Conservation (phyloP, 2,113 vertebrate species). For the Fukomys damarensis region DNA sequence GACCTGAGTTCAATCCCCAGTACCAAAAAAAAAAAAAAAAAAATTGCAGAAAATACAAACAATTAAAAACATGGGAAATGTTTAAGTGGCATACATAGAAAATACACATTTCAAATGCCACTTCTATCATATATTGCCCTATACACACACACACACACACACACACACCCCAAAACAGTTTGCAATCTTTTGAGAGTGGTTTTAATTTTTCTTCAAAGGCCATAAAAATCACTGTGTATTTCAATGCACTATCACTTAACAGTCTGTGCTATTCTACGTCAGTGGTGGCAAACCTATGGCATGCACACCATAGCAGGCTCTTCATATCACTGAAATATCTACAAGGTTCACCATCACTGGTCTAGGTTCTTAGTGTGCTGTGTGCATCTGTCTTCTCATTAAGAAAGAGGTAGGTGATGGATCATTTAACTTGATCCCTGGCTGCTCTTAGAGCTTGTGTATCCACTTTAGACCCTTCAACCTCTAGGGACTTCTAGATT, state of each 20-base stretch:
- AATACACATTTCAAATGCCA: not conserved
- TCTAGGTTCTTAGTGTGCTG: not conserved
- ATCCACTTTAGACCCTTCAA: conserved; percentile 27
- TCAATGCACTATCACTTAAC: not conserved
- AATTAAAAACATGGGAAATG: not conserved
- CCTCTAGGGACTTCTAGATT: conserved; percentile 12
- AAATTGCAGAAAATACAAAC: not conserved
- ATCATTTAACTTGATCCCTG: conserved; percentile 37
- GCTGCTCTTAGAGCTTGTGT: not conserved
- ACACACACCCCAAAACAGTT: not conserved
- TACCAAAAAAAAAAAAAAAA: too few relatives aligned
- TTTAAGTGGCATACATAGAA: not conserved
- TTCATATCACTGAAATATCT: not conserved
- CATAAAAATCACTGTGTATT: not conserved
- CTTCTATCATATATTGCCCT: not conserved
- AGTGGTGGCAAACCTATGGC: not conserved
- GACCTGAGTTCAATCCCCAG: too few relatives aligned
- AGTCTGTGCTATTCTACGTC: not conserved
- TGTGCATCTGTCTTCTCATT: conserved; percentile 31
- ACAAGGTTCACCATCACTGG: not conserved
- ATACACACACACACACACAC: not conserved
- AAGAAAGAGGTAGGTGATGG: not conserved
- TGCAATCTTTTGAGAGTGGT: not conserved
- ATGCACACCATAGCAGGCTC: not conserved
- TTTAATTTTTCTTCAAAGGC: conserved; percentile 1